Percentiles rank a stretch among this genome's conserved stretches.
Conservation (phyloP, 2,113 vertebrate species). For the Casuarius casuarius region DNA sequence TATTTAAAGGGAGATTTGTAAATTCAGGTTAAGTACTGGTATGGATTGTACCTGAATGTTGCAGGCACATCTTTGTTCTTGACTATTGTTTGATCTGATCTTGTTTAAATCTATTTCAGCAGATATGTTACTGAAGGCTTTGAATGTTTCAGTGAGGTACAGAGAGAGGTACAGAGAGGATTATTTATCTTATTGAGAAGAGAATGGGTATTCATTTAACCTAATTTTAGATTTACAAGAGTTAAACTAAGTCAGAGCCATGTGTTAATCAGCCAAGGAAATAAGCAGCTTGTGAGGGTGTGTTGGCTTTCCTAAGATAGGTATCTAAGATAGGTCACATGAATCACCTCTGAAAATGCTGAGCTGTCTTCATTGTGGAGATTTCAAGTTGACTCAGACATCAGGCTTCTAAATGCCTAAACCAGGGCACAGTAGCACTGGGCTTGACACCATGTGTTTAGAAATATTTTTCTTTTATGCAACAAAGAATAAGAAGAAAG, state of each 20-base stretch:
- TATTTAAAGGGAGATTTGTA: neutral
- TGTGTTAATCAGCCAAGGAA: neutral
- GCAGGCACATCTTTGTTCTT: neutral
- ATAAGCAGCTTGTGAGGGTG: neutral
- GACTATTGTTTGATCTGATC: neutral
- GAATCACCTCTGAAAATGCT: neutral
- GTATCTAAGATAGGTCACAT: neutral
- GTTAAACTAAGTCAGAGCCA: neutral
- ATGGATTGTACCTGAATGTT: neutral
- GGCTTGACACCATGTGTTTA: neutral
- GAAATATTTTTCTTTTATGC: constrained; percentile 2
- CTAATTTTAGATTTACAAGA: neutral
- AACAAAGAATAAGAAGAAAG: neutral
- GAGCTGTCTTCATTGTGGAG: neutral
- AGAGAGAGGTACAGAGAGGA: neutral
- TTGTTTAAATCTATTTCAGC: neutral
- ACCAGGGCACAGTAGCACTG: neutral
- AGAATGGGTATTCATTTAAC: neutral
- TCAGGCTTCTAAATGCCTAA: neutral
- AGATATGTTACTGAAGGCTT: neutral
- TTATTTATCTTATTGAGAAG: neutral
- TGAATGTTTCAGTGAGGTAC: neutral
- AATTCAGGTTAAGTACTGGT: neutral
- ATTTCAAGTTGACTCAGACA: neutral
- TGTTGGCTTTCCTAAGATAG: neutral